Evolutionary conservation across 2,797 vertebrate species (phyloP).

Genomic region (Mus minutoides): DNA sequence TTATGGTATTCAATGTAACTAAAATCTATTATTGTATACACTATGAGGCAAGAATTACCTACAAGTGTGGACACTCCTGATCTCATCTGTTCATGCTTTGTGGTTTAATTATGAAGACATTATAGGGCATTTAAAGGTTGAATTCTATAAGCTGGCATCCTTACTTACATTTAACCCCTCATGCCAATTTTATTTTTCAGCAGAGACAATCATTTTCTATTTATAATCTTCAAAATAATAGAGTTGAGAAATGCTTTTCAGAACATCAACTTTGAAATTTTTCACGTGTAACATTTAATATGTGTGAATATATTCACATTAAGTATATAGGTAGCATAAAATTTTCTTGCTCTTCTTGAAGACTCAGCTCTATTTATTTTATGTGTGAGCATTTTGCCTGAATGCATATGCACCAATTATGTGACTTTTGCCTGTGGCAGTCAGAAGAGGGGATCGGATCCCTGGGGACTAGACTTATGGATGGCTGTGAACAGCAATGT

Average conservation of each 20-base stretch:
- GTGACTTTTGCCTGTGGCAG: not conserved
- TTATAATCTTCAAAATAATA: conserved; percentile 50
- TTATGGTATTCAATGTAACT: not conserved
- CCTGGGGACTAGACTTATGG: not conserved
- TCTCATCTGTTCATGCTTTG: conserved; percentile 24
- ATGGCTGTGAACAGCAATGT: too few species aligned
- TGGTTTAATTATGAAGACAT: not conserved
- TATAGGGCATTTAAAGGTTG: not conserved
- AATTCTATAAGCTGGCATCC: conserved; percentile 31
- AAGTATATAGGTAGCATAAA: not conserved
- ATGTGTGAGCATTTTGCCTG: not conserved
- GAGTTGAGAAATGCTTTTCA: conserved; percentile 34
- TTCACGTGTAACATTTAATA: not conserved
- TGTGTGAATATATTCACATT: not conserved
- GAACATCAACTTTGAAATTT: conserved; percentile 1
- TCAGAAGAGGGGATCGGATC: not conserved
- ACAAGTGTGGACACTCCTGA: not conserved
- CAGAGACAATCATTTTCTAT: not conserved
- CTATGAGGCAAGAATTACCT: conserved; percentile 8
- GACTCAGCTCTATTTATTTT: not conserved
- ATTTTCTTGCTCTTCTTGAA: not conserved
- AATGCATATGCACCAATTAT: not conserved
- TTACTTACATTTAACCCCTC: not conserved
- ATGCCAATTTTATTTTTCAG: conserved; percentile 24
- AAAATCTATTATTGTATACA: conserved; percentile 47